These are phyloP conservation scores for Sycobia sp. DNA, from an alignment of 1,140 invertebrate genomes.

Conservation along the genomic window DNA sequence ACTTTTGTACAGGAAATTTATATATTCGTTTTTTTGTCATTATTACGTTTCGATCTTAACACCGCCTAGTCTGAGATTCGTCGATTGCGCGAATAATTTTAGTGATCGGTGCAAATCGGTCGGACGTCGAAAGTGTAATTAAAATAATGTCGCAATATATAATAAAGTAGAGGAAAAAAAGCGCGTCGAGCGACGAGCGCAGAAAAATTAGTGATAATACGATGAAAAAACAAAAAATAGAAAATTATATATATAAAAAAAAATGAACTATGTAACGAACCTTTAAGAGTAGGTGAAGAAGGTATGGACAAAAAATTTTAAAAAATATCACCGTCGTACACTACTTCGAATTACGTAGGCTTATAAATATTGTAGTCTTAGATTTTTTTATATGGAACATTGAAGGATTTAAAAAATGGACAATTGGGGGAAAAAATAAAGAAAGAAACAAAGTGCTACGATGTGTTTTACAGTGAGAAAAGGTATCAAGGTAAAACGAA, in stretches of 20 bases:
- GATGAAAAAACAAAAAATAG: slow-evolving; percentile 3
- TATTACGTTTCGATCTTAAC: neutral
- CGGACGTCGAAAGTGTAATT: neutral
- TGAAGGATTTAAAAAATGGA: neutral
- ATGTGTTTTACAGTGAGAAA: neutral
- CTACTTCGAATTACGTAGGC: slow-evolving; percentile 43
- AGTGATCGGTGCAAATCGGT: neutral
- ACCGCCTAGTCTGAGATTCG: neutral
- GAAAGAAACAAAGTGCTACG: slow-evolving; percentile 3
- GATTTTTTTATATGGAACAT: slow-evolving; percentile 38
- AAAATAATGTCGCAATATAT: neutral
- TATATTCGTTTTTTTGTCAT: slow-evolving; percentile 8
- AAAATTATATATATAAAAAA: neutral
- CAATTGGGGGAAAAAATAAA: too few relatives aligned
- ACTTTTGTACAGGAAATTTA: slow-evolving; percentile 6
- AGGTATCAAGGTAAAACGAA: slow-evolving; percentile 13
- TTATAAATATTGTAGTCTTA: slow-evolving; percentile 22
- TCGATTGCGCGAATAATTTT: neutral
- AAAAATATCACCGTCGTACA: slow-evolving; percentile 17
- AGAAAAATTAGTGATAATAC: slow-evolving; percentile 8
- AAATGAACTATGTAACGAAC: too few relatives aligned
- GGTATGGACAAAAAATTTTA: slow-evolving; percentile 3
- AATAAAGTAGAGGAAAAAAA: neutral
- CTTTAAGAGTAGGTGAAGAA: slow-evolving; percentile 12
- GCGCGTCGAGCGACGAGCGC: slow-evolving; percentile 1